phyloP scores from a whole-genome alignment of 2,797 vertebrate species.

The Myoxocephalus aenaeus region DNA sequence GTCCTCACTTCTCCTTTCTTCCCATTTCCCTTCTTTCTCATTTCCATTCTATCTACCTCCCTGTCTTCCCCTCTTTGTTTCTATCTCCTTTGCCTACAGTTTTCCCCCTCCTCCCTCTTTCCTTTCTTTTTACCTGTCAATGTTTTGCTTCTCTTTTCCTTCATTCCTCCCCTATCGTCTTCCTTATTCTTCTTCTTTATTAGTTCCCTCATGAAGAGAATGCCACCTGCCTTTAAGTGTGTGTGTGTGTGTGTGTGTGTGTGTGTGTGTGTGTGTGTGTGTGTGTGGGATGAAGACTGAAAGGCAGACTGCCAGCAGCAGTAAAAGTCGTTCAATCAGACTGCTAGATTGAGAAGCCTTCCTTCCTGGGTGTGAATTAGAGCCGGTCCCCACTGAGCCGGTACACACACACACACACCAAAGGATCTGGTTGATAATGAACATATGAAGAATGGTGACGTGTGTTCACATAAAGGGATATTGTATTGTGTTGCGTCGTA shows the following conservation, averaged over 20 bases:
- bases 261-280: not conserved
- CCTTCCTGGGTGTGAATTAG: slow-evolving; percentile 42
- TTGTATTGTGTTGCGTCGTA: too few relatives aligned
- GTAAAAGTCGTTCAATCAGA: slow-evolving; percentile 47
- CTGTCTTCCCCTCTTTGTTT: not conserved
- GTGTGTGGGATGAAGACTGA: slow-evolving; percentile 17
- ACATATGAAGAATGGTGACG: not conserved
- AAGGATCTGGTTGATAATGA: slow-evolving; percentile 8
- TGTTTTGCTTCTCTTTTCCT: not conserved
- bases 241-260: not conserved
- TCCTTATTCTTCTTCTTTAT: not conserved
- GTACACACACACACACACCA: not conserved
- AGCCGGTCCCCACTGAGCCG: slow-evolving; percentile 21
- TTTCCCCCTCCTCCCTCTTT: not conserved
- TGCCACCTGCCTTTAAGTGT: slow-evolving; percentile 37
- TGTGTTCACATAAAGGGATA: not conserved
- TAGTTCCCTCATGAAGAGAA: not conserved
- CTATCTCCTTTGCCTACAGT: too few relatives aligned
- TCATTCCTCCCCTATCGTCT: not conserved
- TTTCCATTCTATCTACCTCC: not conserved
- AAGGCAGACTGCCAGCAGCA: slow-evolving; percentile 28
- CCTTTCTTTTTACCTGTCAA: not conserved
- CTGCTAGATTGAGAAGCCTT: slow-evolving; percentile 38
- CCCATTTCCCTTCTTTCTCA: not conserved
- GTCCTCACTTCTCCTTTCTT: not conserved